Percentiles rank a stretch among this genome's conserved stretches.
phyloP scores from a whole-genome alignment of 2,797 vertebrate species.

The Rhabdomys pumilio region DNA sequence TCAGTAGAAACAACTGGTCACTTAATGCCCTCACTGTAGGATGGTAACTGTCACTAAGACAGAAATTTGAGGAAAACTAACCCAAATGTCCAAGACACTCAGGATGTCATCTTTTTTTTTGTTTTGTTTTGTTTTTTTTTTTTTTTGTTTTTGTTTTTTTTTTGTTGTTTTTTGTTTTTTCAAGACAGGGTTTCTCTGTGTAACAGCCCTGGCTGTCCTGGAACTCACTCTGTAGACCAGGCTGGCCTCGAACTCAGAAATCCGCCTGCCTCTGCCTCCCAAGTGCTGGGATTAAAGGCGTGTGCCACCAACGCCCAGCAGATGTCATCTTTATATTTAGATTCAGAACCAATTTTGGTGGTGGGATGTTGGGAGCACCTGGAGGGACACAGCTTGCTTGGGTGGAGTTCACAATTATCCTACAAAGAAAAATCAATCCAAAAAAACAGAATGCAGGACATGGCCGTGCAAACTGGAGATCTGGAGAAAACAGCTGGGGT shows the following conservation, averaged over 20 bases:
- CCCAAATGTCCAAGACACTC: conserved; percentile 97
- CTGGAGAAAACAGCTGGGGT: conserved; percentile 91
- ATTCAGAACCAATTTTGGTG: conserved; percentile 95
- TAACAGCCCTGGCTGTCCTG: too few relatives aligned
- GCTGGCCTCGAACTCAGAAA: too few relatives aligned
- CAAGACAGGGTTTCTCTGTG: too few relatives aligned
- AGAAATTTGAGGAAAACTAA: conserved; percentile 89
- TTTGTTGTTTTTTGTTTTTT: too few relatives aligned
- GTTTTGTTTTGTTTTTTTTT: too few relatives aligned
- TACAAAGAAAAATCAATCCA: conserved; percentile 97
- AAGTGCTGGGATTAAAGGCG: too few relatives aligned
- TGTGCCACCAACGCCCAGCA: too few relatives aligned
- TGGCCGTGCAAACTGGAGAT: conserved; percentile 94
- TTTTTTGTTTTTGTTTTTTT: too few relatives aligned
- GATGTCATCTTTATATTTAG: conserved; percentile 96
- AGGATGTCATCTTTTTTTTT: conserved; percentile 92
- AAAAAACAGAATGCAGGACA: conserved; percentile 94
- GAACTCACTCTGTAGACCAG: too few relatives aligned
- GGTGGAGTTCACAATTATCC: conserved; percentile 96
- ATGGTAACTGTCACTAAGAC: conserved; percentile 95
- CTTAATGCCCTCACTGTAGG: conserved; percentile 90
- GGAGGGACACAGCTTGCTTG: conserved; percentile 95
- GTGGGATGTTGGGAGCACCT: conserved; percentile 84
- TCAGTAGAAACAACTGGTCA: conserved; percentile 92
- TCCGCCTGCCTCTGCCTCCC: too few relatives aligned